Conservation (phyloP, 2,888 invertebrate species). For the Drosophila histrio region DNA sequence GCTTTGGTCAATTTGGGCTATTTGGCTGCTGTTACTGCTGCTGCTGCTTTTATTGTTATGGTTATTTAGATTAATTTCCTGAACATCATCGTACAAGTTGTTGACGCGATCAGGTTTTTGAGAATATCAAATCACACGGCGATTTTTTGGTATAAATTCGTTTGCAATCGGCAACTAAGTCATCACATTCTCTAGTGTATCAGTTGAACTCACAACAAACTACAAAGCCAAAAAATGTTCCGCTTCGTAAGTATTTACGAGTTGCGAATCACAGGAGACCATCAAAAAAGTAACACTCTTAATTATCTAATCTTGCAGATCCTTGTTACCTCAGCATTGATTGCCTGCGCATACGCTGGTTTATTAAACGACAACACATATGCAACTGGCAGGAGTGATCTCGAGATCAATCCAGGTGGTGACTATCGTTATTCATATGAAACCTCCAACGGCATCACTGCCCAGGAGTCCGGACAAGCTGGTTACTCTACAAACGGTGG, state of each 20-base stretch:
- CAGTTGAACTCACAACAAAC: constrained; percentile 33
- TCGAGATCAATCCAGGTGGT: constrained; percentile 80
- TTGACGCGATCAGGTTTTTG: constrained; percentile 50
- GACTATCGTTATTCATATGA: constrained; percentile 84
- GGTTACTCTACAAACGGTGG: constrained; percentile 84
- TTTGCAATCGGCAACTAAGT: constrained; percentile 32
- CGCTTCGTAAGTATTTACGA: constrained; percentile 64
- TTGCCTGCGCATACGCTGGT: constrained; percentile 57
- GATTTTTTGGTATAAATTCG: constrained; percentile 63
- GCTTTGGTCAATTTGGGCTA: constrained; percentile 42
- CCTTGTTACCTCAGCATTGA: constrained; percentile 57
- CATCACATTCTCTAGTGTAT: constrained; percentile 56
- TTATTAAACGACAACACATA: constrained; percentile 38
- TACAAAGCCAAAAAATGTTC: constrained; percentile 58
- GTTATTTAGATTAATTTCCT: constrained; percentile 76
- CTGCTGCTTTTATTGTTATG: constrained; percentile 57
- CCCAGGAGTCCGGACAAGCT: constrained; percentile 86
- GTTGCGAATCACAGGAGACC: background rate
- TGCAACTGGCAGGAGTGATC: constrained; percentile 42
- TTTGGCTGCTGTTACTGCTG: too few relatives aligned
- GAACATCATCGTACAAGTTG: constrained; percentile 41
- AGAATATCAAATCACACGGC: constrained; percentile 46
- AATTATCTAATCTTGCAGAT: constrained; percentile 32
- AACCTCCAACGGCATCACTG: constrained; percentile 87
- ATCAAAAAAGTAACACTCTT: background rate